phyloP scores from a whole-genome alignment of 2,888 invertebrate genomes.

The Neria commutata region DNA sequence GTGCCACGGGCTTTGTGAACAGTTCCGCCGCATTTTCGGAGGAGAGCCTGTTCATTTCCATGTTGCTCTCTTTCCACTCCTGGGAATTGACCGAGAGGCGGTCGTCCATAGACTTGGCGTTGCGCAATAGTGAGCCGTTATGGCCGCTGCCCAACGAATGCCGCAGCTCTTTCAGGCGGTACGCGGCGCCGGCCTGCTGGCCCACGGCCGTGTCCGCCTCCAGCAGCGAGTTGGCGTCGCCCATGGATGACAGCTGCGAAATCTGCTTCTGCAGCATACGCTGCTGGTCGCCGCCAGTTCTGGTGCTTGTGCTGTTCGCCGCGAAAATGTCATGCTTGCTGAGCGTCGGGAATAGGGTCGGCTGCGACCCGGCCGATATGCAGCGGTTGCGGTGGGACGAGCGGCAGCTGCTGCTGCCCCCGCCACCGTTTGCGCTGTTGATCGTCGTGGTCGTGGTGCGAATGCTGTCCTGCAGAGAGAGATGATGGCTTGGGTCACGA shows the following conservation, averaged over 20 bases:
- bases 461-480: slow-evolving; percentile 60
- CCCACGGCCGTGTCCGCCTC: slow-evolving; percentile 48
- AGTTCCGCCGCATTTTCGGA: slow-evolving; percentile 33
- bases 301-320: slow-evolving; percentile 30
- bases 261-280: slow-evolving; percentile 53
- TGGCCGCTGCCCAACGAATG: too few species aligned
- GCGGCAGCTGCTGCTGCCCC: slow-evolving; percentile 34
- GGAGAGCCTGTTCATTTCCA: slow-evolving; percentile 24
- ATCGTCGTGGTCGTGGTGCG: slow-evolving; percentile 54
- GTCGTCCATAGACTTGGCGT: slow-evolving; percentile 11
- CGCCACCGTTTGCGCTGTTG: slow-evolving; percentile 40
- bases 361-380: slow-evolving; percentile 52
- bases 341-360: slow-evolving; percentile 49
- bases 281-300: slow-evolving; percentile 35
- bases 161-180: background rate
- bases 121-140: background rate
- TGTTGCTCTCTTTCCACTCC: slow-evolving; percentile 30
- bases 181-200: slow-evolving; percentile 19
- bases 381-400: slow-evolving; percentile 51
- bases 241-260: slow-evolving; percentile 54
- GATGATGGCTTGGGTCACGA: slow-evolving; percentile 58
- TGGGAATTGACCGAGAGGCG: slow-evolving; percentile 28
- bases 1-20: slow-evolving; percentile 27
- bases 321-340: slow-evolving; percentile 52
- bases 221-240: slow-evolving; percentile 52